A percentile compares a stretch with the other conserved stretches of the same genome.
Evolutionary conservation across 92 coral and sea anemone species (phyloP).

Genomic region (Diadumene lineata): DNA sequence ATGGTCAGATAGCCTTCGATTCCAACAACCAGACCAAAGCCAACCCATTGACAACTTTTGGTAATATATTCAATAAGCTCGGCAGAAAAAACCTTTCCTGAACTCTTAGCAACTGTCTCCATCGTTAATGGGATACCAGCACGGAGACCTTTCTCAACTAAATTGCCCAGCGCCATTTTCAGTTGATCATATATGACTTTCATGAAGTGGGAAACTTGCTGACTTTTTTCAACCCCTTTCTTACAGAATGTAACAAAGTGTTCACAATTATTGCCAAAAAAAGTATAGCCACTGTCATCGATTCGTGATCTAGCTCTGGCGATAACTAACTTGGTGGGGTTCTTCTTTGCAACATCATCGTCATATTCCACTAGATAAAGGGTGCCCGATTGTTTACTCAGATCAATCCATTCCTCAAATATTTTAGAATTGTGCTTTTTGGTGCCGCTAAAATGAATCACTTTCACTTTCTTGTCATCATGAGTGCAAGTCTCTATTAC

Average conservation of each 20-base stretch:
- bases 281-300: conserved; percentile 26
- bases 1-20: conserved; percentile 34
- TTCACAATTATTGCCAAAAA: conserved; percentile 41
- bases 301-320: conserved; percentile 50
- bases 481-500: conserved; percentile 50
- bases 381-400: conserved; percentile 15
- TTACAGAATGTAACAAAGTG: conserved; percentile 42
- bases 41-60: conserved; percentile 40
- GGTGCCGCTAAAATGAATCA: conserved; percentile 53
- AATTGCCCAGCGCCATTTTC: not conserved
- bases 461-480: conserved; percentile 28
- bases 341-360: conserved; percentile 21
- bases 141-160: not conserved
- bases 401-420: conserved; percentile 28
- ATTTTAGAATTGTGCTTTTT: not conserved
- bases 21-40: conserved; percentile 37
- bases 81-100: conserved; percentile 27
- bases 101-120: conserved; percentile 7
- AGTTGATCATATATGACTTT: conserved; percentile 16
- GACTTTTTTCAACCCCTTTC: conserved; percentile 37
- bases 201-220: conserved; percentile 28
- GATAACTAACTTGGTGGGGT: conserved; percentile 34
- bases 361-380: conserved; percentile 40
- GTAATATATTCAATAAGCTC: conserved; percentile 24
- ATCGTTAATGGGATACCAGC: not conserved